A percentile compares a stretch with the other conserved stretches of the same genome.
phyloP scores from a whole-genome alignment of 2,888 invertebrate species.

The Sesamia inferens region DNA sequence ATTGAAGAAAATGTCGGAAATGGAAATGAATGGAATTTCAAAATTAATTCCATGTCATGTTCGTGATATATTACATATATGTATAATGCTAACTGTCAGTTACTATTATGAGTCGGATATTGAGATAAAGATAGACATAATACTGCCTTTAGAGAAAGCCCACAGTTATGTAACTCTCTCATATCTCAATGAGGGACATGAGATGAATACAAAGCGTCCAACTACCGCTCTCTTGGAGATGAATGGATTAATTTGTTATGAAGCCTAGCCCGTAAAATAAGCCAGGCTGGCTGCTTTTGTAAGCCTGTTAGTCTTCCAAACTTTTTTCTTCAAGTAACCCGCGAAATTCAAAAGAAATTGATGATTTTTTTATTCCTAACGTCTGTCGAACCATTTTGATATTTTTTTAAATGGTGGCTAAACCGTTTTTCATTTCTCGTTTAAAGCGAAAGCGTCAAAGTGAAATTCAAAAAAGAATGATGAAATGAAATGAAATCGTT shows the following conservation, averaged over 20 bases:
- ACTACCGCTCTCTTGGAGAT: not conserved
- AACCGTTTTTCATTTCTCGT: too few relatives aligned
- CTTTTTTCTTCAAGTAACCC: too few relatives aligned
- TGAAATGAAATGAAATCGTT: too few relatives aligned
- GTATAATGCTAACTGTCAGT: not conserved
- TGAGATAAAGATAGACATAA: not conserved
- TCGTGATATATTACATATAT: not conserved
- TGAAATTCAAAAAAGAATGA: too few relatives aligned
- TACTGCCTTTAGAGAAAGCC: not conserved
- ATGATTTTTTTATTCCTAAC: too few relatives aligned
- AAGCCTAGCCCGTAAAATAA: not conserved
- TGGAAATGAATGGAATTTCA: too few relatives aligned
- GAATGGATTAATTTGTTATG: not conserved
- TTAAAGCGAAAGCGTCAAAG: too few relatives aligned
- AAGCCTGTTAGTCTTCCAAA: not conserved
- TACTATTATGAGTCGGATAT: not conserved
- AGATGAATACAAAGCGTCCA: not conserved
- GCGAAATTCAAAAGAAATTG: too few relatives aligned
- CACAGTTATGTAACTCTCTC: not conserved
- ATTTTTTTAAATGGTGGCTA: too few relatives aligned
- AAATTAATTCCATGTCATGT: too few relatives aligned
- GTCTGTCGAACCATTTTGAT: too few relatives aligned
- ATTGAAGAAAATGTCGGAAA: too few relatives aligned
- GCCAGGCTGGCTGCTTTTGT: not conserved
- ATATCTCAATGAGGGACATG: not conserved